These are phyloP conservation scores for Spea hammondii DNA, from an alignment of 2,797 vertebrate species.

Conservation along the genomic window DNA sequence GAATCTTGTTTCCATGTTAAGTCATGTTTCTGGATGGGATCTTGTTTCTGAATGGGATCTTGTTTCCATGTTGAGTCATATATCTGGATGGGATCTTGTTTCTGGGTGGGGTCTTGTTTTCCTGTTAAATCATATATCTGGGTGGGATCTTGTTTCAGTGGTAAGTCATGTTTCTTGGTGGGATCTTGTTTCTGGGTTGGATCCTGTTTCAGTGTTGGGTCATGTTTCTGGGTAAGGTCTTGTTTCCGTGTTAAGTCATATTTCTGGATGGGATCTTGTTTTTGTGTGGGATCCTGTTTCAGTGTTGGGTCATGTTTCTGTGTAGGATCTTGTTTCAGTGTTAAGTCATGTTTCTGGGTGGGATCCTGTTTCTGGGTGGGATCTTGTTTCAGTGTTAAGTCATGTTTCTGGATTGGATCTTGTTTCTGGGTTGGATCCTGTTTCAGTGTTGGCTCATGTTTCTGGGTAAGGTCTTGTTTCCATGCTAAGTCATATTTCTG, in stretches of 20 bases:
- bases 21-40: background rate
- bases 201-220: background rate
- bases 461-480: background rate
- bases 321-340: background rate
- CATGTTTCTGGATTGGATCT: background rate
- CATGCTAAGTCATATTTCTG: background rate
- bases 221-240: background rate
- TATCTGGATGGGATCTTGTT: background rate
- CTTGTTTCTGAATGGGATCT: background rate
- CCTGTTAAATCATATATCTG: background rate
- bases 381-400: background rate
- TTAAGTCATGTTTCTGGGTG: conserved; percentile 1
- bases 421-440: background rate
- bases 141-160: background rate
- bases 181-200: background rate
- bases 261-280: background rate
- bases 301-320: background rate
- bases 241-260: background rate
- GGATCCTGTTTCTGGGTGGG: conserved; percentile 4
- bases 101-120: background rate
- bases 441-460: background rate
- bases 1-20: background rate
- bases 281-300: background rate
- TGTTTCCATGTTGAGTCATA: background rate
- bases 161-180: background rate